Evolutionary conservation across 2,113 vertebrate genomes (phyloP).

Genomic region (Labrus mixtus): DNA sequence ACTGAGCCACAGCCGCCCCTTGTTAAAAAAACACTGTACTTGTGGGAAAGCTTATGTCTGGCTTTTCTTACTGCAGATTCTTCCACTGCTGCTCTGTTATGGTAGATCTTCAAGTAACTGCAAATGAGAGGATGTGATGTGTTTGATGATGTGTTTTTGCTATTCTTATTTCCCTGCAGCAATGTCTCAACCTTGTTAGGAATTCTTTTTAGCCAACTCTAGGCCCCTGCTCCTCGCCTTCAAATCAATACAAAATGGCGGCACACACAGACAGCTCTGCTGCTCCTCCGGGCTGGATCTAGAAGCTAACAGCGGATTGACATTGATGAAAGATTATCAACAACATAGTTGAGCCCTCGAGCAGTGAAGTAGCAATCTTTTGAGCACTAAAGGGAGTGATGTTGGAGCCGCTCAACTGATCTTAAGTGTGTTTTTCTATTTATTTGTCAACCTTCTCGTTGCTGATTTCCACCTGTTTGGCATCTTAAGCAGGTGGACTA

Average conservation of each 20-base stretch:
- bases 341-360: neutral
- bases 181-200: neutral
- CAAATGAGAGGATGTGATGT: neutral
- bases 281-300: neutral
- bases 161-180: neutral
- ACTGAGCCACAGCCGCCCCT: too few species aligned
- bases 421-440: neutral
- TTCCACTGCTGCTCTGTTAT: neutral
- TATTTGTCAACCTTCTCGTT: too few species aligned
- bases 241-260: neutral
- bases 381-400: neutral
- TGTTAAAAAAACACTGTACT: too few species aligned
- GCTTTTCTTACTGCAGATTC: too few species aligned
- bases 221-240: neutral
- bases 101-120: slow-evolving; percentile 12
- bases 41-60: too few species aligned
- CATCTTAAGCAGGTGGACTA: too few species aligned
- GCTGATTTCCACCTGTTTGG: neutral
- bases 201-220: slow-evolving; percentile 4
- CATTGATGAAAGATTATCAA: neutral
- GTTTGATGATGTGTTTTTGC: neutral
- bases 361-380: neutral
- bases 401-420: neutral
- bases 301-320: neutral
- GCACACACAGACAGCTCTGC: neutral